A percentile compares a stretch with the other conserved stretches of the same genome.
Conservation (phyloP, 2,888 invertebrate genomes). For the Anarsia innoxiella region DNA sequence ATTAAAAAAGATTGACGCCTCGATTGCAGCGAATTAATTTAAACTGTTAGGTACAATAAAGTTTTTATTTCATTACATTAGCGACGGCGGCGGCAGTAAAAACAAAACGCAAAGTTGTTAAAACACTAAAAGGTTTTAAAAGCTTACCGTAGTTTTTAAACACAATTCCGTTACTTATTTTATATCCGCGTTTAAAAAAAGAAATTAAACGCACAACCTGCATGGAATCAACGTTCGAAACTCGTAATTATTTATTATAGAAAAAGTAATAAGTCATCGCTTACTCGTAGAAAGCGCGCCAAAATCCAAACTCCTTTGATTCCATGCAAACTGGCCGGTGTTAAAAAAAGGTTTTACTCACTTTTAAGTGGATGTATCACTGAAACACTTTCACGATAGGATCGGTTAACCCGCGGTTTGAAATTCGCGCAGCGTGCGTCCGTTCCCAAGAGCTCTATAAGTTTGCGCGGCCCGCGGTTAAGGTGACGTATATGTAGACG, state of each 20-base stretch:
- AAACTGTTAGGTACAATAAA: too few relatives aligned
- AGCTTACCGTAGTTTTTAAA: not conserved
- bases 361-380: constrained; percentile 16
- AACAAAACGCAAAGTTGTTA: not conserved
- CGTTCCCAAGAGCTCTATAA: constrained; percentile 37
- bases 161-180: not conserved
- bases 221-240: constrained; percentile 33
- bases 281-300: constrained; percentile 8
- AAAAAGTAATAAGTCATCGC: constrained; percentile 5
- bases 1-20: not conserved
- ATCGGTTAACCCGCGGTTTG: constrained; percentile 20
- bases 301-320: constrained; percentile 13
- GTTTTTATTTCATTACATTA: constrained; percentile 1
- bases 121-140: not conserved
- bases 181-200: not conserved
- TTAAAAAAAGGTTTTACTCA: constrained; percentile 18
- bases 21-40: not conserved
- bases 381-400: constrained; percentile 14
- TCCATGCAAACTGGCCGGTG: constrained; percentile 13
- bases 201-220: constrained; percentile 15
- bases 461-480: constrained; percentile 28
- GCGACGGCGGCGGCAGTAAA: not conserved
- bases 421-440: constrained; percentile 23
- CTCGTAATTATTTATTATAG: constrained; percentile 22
- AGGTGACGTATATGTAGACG: constrained; percentile 53